Evolutionary conservation across 2,797 vertebrate genomes (phyloP).

Genomic region (Margarornis squamiger): DNA sequence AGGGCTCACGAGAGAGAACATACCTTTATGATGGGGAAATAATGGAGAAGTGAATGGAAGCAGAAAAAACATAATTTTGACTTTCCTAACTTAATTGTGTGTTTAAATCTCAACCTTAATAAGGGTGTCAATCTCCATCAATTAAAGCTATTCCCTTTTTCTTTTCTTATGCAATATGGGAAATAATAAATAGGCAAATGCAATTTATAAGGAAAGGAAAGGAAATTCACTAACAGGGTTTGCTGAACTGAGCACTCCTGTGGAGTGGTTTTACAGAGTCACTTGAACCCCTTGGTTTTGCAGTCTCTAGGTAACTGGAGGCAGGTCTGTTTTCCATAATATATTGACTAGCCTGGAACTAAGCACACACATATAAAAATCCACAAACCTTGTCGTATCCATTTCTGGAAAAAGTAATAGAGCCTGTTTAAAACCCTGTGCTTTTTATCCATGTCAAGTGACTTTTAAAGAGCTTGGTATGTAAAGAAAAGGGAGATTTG

Average conservation of each 20-base stretch:
- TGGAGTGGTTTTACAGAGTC: constrained; percentile 20
- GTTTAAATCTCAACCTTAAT: background rate
- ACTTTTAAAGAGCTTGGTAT: background rate
- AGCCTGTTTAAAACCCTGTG: background rate
- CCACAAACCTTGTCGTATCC: background rate
- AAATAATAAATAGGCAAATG: background rate
- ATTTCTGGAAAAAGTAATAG: constrained; percentile 11
- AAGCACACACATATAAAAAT: background rate
- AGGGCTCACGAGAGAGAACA: background rate
- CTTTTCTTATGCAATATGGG: background rate
- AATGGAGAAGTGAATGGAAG: background rate
- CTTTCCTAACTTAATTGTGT: constrained; percentile 6
- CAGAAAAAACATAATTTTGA: background rate
- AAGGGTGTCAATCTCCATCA: background rate
- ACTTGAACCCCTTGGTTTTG: background rate
- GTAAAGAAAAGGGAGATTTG: background rate
- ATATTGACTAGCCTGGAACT: constrained; percentile 8
- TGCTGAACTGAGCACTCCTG: background rate
- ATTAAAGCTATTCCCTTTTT: background rate
- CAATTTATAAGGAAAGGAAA: background rate
- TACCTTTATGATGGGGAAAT: background rate
- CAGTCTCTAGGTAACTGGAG: constrained; percentile 15
- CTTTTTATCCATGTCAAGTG: background rate
- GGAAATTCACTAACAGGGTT: background rate
- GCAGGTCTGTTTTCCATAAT: constrained; percentile 22